Evolutionary conservation across 2,888 invertebrate species (phyloP).

Genomic region (Cosmia trapezina): DNA sequence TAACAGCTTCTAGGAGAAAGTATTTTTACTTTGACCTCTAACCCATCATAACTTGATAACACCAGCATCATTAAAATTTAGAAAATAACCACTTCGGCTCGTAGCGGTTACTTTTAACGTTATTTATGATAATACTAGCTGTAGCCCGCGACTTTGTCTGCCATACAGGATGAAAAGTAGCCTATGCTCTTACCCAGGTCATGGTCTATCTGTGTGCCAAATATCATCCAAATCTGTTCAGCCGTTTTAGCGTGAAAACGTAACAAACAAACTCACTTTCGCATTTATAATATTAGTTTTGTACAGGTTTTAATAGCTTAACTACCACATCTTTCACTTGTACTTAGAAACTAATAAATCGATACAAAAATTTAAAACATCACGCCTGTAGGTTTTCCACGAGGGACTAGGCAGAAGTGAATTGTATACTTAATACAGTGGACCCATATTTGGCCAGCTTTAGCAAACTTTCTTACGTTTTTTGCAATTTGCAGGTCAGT

Average conservation of each 20-base stretch:
- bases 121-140: slow-evolving; percentile 10
- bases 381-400: not conserved
- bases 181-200: too few species aligned
- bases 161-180: too few species aligned
- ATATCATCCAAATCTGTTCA: too few species aligned
- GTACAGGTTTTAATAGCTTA: not conserved
- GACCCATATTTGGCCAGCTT: not conserved
- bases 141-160: too few species aligned
- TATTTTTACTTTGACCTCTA: slow-evolving; percentile 37
- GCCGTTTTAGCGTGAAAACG: too few species aligned
- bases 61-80: slow-evolving; percentile 53
- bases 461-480: not conserved
- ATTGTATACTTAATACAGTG: not conserved
- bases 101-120: slow-evolving; percentile 22
- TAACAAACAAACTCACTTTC: too few species aligned
- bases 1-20: slow-evolving; percentile 35
- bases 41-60: slow-evolving; percentile 46
- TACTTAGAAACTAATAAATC: not conserved
- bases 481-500: too few species aligned
- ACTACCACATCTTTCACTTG: not conserved
- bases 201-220: too few species aligned
- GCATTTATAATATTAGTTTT: not conserved
- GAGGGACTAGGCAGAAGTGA: not conserved
- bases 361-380: too few species aligned
- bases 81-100: slow-evolving; percentile 32